phyloP scores from a whole-genome alignment of 1,140 invertebrate species.

The Rhizoglyphus robini region DNA sequence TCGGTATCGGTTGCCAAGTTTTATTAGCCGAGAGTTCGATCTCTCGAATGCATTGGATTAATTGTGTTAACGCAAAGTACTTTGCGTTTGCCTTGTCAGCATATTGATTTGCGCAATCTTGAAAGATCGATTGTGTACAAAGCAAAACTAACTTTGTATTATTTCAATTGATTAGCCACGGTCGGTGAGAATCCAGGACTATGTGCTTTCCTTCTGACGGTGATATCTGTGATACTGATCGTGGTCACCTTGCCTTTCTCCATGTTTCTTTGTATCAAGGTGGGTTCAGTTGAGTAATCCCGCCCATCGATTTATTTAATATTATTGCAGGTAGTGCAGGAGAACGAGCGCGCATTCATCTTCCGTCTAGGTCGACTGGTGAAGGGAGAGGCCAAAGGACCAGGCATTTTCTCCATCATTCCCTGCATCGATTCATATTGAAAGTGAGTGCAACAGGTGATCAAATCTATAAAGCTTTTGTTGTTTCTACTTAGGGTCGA shows the following conservation, averaged over 20 bases:
- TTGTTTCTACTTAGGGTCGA: conserved; percentile 38
- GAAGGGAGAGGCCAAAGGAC: conserved; percentile 74
- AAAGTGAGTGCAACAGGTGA: no score
- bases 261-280: conserved; percentile 86
- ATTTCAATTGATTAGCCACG: conserved; percentile 46
- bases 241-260: conserved; percentile 86
- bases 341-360: conserved; percentile 78
- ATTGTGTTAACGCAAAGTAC: no score
- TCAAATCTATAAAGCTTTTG: conserved; percentile 22
- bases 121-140: no score
- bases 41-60: no score
- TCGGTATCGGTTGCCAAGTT: no score
- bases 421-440: conserved; percentile 45
- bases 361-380: conserved; percentile 69
- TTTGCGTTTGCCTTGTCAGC: no score
- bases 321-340: conserved; percentile 65
- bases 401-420: conserved; percentile 42
- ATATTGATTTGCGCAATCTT: no score
- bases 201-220: conserved; percentile 71
- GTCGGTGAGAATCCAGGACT: conserved; percentile 55
- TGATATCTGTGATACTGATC: conserved; percentile 70
- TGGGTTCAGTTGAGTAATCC: conserved; percentile 38
- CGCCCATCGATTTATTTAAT: no score
- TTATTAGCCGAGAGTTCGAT: no score
- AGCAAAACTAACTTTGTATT: no score